Percentiles rank a stretch among this genome's conserved stretches.
Evolutionary conservation across 2,113 vertebrate genomes (phyloP).

Genomic region (Otocyon megalotis): DNA sequence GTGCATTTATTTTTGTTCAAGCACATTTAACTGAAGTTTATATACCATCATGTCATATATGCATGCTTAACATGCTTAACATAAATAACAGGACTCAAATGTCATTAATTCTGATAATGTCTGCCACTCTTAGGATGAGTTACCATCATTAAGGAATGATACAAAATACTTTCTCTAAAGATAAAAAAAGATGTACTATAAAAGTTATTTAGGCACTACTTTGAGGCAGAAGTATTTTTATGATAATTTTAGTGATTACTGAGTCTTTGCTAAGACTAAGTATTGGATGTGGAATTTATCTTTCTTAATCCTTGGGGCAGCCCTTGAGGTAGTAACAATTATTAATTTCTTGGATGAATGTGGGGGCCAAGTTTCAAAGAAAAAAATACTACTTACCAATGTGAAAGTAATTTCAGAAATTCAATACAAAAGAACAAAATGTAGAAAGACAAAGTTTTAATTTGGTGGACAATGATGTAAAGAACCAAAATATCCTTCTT

Average conservation of each 20-base stretch:
- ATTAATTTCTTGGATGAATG: background rate
- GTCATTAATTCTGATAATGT: background rate
- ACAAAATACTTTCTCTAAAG: conserved; percentile 13
- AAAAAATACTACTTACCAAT: background rate
- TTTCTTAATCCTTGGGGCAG: background rate
- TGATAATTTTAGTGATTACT: background rate
- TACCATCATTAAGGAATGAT: background rate
- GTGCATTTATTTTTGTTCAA: background rate
- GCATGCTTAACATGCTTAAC: background rate
- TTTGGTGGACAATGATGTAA: background rate
- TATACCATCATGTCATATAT: background rate
- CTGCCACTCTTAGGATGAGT: background rate
- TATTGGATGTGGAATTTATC: background rate
- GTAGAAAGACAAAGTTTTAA: conserved; percentile 39
- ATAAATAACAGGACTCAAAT: background rate
- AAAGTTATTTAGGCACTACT: conserved; percentile 35
- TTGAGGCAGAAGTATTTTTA: background rate
- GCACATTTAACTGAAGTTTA: conserved; percentile 33
- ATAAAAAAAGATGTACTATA: background rate
- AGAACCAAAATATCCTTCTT: conserved; percentile 13
- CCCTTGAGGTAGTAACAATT: background rate
- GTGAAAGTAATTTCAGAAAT: conserved; percentile 41
- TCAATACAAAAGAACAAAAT: conserved; percentile 17
- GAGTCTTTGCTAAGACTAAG: conserved; percentile 9
- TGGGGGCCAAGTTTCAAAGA: background rate